A percentile compares a stretch with the other conserved stretches of the same genome.
Evolutionary conservation across 2,888 invertebrate species (phyloP).

Genomic region (Homarus gammarus): DNA sequence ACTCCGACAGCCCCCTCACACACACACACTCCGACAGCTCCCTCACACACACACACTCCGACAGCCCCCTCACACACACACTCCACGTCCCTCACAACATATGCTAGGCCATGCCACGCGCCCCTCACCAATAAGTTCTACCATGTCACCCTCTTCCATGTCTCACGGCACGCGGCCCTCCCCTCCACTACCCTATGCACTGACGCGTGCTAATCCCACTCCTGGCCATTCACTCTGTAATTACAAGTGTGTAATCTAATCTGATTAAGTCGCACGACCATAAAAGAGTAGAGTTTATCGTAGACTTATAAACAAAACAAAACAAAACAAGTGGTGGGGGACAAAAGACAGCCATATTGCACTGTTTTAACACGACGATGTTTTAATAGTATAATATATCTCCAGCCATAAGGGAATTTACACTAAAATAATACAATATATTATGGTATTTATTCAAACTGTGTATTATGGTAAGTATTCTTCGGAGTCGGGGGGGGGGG

Average conservation of each 20-base stretch:
- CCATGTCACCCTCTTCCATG: too few species aligned
- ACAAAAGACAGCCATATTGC: neutral
- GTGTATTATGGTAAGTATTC: too few species aligned
- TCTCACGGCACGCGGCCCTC: too few species aligned
- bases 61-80: too few species aligned
- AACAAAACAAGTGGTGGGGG: neutral
- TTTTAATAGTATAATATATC: neutral
- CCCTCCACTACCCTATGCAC: neutral
- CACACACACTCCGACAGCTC: too few species aligned
- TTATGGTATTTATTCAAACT: too few species aligned
- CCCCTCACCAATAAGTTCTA: too few species aligned
- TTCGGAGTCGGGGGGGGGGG: too few species aligned
- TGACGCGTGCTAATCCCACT: constrained; percentile 5
- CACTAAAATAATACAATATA: neutral
- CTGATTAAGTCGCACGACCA: constrained; percentile 22
- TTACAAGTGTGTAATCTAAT: constrained; percentile 28
- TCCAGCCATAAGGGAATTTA: neutral
- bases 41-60: too few species aligned
- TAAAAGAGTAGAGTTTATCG: neutral
- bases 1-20: too few species aligned
- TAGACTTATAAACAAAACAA: neutral
- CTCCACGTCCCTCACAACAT: too few species aligned
- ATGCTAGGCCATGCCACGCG: too few species aligned
- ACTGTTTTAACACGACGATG: neutral
- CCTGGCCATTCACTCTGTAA: neutral